phyloP scores from a whole-genome alignment of 2,113 vertebrate genomes.

The Okapia johnstoni region DNA sequence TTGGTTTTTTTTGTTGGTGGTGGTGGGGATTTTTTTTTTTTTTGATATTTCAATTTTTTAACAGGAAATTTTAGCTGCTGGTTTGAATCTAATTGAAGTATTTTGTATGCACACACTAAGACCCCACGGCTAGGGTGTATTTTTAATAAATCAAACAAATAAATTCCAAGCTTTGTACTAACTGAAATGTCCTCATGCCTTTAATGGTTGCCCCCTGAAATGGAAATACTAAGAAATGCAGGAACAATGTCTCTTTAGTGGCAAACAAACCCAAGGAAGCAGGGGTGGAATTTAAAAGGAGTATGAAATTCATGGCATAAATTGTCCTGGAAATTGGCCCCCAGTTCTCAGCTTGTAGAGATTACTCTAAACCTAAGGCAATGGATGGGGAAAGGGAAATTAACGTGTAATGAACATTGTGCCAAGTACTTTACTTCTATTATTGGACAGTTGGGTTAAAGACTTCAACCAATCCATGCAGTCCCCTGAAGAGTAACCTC shows the following conservation, averaged over 20 bases:
- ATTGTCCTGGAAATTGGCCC: background rate
- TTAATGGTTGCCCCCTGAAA: background rate
- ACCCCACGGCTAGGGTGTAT: slow-evolving; percentile 30
- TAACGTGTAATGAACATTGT: background rate
- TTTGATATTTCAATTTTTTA: slow-evolving; percentile 52
- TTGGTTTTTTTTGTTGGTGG: background rate
- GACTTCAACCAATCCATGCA: background rate
- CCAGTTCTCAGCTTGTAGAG: background rate
- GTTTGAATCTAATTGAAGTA: slow-evolving; percentile 58
- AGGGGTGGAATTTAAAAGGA: background rate
- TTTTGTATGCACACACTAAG: slow-evolving; percentile 46
- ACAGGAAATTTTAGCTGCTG: slow-evolving; percentile 57
- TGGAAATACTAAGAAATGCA: slow-evolving; percentile 16
- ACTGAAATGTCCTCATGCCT: slow-evolving; percentile 9
- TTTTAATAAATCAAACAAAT: slow-evolving; percentile 67
- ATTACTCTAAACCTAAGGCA: background rate
- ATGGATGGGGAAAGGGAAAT: background rate
- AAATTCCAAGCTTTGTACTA: slow-evolving; percentile 47
- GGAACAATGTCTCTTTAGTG: background rate
- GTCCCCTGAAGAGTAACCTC: background rate
- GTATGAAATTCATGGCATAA: background rate
- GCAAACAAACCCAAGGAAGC: background rate
- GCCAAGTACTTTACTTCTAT: background rate
- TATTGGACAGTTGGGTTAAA: background rate
- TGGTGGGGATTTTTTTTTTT: too few relatives aligned